Base-by-base conservation (phyloP, 2,888 invertebrate genomes). In the Sipha maydis region DNA sequence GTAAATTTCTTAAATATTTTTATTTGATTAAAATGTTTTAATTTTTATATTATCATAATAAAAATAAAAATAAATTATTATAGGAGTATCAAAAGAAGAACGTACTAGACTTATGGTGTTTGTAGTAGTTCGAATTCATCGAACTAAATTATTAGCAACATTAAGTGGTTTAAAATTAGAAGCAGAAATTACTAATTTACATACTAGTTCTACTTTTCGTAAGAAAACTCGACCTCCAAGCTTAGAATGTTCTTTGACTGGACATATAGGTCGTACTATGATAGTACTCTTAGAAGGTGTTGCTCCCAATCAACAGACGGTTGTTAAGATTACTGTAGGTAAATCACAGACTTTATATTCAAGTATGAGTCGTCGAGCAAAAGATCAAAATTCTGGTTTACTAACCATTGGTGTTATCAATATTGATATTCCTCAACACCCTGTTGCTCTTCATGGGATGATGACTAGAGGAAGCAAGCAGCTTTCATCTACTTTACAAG, bases 361-460 rank as follows among this genome's bases (percentile, higher is more conserved):
- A 3, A 97, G 97, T 91, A 94, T 95, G 90, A 95, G 95, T 19
- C 94, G 95, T 91, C 93, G 95, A 91, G 92, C 95, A 91, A 95
- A 96, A 91, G 96, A 96, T 91, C 95, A 96, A 91, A 97, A 97
- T 91, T 94, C 96, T 83, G 95, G 96, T 0, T 92, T 98, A 89
- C 92, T 97, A 17, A 97, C 96, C 17, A 94, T 99, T 86, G 99
- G 98, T 1, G 96, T 96, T 25, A 96, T 99, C 1, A 95, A 96
- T 90, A 96, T 99, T 88, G 98, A 99, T 92, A 97, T 99, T 91
- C 99, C 99, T 7, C 99, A 99, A 92, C 99, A 99, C 93, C 99
- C 99, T 0, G 98, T 99, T 0, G 98, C 97, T 14, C 93, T 99
- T 90, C 99, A 99, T 92, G 99, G 98, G 83, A 99, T 99, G 96